Evolutionary conservation across 2,113 vertebrate genomes (phyloP).

Genomic region (Eretmochelys imbricata): DNA sequence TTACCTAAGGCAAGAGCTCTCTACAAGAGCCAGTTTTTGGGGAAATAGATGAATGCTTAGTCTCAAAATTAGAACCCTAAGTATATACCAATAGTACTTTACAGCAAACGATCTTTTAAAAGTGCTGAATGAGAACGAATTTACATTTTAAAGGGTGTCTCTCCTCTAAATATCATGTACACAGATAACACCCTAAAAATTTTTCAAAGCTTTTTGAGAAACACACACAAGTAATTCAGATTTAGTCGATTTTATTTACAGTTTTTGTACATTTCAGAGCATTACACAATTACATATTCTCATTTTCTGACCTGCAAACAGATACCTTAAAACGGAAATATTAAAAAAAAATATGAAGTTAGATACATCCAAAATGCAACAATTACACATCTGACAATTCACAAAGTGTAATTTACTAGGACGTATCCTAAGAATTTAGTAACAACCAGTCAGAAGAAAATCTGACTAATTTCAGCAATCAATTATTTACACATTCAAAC

Average conservation of each 20-base stretch:
- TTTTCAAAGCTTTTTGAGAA: slow-evolving; percentile 87
- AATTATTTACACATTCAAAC: slow-evolving; percentile 81
- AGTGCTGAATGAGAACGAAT: slow-evolving; percentile 48
- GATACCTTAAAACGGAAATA: slow-evolving; percentile 89
- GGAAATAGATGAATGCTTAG: slow-evolving; percentile 16
- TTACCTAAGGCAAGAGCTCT: slow-evolving; percentile 51
- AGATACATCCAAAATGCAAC: slow-evolving; percentile 88
- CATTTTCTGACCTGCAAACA: slow-evolving; percentile 99
- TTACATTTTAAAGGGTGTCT: slow-evolving; percentile 57
- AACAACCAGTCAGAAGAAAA: slow-evolving; percentile 83
- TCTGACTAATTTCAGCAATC: slow-evolving; percentile 81
- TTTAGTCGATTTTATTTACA: slow-evolving; percentile 90
- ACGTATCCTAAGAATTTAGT: slow-evolving; percentile 84
- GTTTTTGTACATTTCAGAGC: slow-evolving; percentile 86
- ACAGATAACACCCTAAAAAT: slow-evolving; percentile 70
- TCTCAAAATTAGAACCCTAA: slow-evolving; percentile 39
- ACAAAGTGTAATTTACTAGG: slow-evolving; percentile 88
- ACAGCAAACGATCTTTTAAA: slow-evolving; percentile 52
- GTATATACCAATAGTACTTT: slow-evolving; percentile 30
- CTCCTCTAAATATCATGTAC: slow-evolving; percentile 64
- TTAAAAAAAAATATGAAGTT: slow-evolving; percentile 80
- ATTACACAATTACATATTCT: slow-evolving; percentile 89
- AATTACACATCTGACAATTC: slow-evolving; percentile 88
- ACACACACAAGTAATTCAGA: slow-evolving; percentile 89
- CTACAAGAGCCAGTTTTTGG: slow-evolving; percentile 53